These are phyloP conservation scores for Phenacoccus solenopsis DNA, from an alignment of 1,140 invertebrate genomes.

Conservation along the genomic window DNA sequence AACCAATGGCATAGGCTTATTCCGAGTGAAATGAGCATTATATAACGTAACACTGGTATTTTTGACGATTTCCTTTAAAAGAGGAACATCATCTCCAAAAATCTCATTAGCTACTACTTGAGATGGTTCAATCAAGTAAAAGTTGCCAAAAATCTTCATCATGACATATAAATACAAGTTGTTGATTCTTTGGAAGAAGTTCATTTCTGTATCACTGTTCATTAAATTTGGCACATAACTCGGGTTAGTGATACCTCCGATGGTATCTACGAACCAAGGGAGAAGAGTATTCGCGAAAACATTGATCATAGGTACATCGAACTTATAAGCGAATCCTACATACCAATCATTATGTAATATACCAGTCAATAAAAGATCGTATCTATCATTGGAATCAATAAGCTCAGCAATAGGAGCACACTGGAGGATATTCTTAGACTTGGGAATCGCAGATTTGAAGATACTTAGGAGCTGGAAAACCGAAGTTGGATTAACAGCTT, in stretches of 20 bases:
- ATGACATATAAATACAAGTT: background rate
- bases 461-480: background rate
- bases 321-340: slow-evolving; percentile 29
- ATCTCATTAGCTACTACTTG: background rate
- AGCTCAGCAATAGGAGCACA: slow-evolving; percentile 1
- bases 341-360: slow-evolving; percentile 26
- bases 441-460: background rate
- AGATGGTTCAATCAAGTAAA: background rate
- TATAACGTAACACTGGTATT: slow-evolving; percentile 26
- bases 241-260: slow-evolving; percentile 23
- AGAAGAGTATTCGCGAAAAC: slow-evolving; percentile 41
- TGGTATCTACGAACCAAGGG: slow-evolving; percentile 42
- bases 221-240: slow-evolving; percentile 25
- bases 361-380: slow-evolving; percentile 31
- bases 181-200: background rate
- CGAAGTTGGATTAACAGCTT: background rate
- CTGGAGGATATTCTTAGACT: background rate
- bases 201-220: background rate
- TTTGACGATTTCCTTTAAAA: slow-evolving; percentile 32
- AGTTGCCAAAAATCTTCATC: background rate
- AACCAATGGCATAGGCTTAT: slow-evolving; percentile 45
- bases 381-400: slow-evolving; percentile 25
- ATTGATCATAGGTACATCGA: slow-evolving; percentile 40
- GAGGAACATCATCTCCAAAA: slow-evolving; percentile 37
- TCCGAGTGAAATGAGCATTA: slow-evolving; percentile 36